Evolutionary conservation across 2,113 vertebrate species (phyloP).

Genomic region (Phalacrocorax carbo): DNA sequence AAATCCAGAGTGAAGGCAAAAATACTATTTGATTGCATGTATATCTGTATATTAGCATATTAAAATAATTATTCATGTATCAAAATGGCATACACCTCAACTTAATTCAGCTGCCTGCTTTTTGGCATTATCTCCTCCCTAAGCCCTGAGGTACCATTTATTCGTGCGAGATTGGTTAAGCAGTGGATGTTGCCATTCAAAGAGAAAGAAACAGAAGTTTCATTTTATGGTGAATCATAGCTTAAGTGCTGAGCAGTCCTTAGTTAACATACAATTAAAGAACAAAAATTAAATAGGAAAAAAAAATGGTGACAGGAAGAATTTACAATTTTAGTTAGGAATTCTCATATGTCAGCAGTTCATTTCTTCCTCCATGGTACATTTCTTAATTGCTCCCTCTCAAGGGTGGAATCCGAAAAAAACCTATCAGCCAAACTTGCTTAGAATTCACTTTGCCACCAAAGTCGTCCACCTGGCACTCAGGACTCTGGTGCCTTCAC

Average conservation of each 20-base stretch:
- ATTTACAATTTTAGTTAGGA: background rate
- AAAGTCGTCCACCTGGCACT: background rate
- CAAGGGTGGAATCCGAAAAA: background rate
- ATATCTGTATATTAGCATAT: background rate
- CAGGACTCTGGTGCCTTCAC: background rate
- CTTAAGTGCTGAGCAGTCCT: background rate
- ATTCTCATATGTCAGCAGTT: background rate
- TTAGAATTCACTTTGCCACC: background rate
- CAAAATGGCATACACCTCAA: background rate
- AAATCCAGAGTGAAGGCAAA: background rate
- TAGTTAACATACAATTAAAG: background rate
- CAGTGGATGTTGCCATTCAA: background rate
- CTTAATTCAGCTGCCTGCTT: background rate
- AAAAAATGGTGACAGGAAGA: background rate
- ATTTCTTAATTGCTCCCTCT: background rate
- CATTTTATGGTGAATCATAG: background rate
- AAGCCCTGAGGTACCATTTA: background rate
- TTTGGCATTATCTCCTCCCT: background rate
- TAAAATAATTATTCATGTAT: conserved; percentile 1
- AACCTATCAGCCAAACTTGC: background rate
- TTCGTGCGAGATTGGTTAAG: background rate
- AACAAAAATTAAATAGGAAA: background rate
- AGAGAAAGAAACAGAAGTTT: background rate
- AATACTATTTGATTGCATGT: background rate
- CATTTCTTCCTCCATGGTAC: background rate